A percentile compares a stretch with the other conserved stretches of the same genome.
Evolutionary conservation across 2,113 vertebrate genomes (phyloP).

Genomic region (Sturnira hondurensis): DNA sequence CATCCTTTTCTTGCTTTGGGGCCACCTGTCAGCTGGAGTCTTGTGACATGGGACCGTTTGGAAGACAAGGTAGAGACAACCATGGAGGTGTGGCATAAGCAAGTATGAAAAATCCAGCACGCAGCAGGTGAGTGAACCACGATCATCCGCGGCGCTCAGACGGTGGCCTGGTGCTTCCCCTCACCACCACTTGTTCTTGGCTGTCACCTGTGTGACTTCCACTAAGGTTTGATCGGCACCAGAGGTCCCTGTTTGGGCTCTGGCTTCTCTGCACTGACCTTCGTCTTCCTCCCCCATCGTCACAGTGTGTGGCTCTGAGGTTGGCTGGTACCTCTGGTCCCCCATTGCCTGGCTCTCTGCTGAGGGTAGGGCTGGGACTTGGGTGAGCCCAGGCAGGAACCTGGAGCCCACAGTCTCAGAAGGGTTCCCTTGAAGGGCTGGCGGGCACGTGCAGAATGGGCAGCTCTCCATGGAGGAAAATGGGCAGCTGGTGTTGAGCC

Average conservation of each 20-base stretch:
- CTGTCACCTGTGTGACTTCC: not conserved
- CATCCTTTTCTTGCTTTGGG: not conserved
- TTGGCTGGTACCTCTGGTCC: not conserved
- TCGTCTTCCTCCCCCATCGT: no score
- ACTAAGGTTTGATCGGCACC: not conserved
- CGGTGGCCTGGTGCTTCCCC: not conserved
- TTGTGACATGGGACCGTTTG: not conserved
- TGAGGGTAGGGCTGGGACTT: not conserved
- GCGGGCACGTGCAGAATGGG: no score
- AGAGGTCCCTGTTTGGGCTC: not conserved
- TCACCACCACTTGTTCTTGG: not conserved
- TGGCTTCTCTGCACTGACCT: not conserved
- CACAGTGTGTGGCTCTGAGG: not conserved
- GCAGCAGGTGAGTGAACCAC: no score
- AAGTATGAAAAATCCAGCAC: not conserved
- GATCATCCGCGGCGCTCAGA: no score
- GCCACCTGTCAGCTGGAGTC: not conserved
- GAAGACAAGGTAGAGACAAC: not conserved
- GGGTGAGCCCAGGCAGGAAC: not conserved
- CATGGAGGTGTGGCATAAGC: rapidly evolving
- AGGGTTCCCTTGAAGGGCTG: not conserved
- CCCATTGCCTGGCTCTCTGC: no score
- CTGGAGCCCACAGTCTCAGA: not conserved
- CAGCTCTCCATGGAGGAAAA: not conserved
- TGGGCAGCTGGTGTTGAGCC: not conserved